Conservation (phyloP, 2,113 vertebrate species). For the Cricetomys ansorgei region DNA sequence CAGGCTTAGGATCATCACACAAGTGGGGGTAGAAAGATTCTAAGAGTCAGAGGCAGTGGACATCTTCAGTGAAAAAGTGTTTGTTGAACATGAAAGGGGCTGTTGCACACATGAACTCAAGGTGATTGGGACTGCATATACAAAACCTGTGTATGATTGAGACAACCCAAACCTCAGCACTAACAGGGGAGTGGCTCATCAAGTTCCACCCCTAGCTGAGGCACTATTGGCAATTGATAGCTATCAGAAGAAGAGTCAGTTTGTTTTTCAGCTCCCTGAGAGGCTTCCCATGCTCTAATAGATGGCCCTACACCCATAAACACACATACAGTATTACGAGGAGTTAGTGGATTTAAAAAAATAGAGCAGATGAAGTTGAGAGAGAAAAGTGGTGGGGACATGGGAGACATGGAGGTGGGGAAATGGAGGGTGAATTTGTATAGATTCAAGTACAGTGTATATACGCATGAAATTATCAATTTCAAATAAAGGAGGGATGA, state of each 20-base stretch:
- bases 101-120: background rate
- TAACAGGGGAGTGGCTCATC: too few relatives aligned
- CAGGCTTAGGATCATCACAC: background rate
- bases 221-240: background rate
- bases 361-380: background rate
- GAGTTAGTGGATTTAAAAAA: background rate
- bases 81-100: background rate
- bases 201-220: background rate
- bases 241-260: background rate
- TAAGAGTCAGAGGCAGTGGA: background rate
- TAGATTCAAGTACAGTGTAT: background rate
- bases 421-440: background rate
- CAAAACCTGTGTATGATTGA: background rate
- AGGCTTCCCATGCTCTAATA: background rate
- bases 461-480: background rate
- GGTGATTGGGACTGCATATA: background rate
- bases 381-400: background rate
- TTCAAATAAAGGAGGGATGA: background rate
- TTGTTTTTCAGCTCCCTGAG: background rate
- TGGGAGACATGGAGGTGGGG: background rate
- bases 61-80: background rate
- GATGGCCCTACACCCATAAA: background rate
- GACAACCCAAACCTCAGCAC: background rate
- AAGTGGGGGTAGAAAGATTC: background rate
- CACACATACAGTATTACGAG: background rate